These are phyloP conservation scores for Lindbergichthys nudifrons DNA, from an alignment of 2,797 vertebrate species.

Conservation along the genomic window DNA sequence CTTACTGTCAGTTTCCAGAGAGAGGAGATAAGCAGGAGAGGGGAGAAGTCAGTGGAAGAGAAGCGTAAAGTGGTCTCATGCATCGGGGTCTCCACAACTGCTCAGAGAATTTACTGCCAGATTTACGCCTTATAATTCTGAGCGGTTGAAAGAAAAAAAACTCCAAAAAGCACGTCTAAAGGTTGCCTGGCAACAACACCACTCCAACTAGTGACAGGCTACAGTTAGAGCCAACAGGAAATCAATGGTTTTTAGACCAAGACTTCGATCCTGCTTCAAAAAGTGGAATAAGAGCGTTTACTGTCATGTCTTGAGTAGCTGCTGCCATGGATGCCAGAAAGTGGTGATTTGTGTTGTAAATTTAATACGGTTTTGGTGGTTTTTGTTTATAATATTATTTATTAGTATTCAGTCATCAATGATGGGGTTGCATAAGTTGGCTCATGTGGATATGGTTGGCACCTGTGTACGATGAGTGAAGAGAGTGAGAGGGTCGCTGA, in stretches of 20 bases:
- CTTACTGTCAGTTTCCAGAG: conserved; percentile 50
- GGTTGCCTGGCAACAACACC: conserved; percentile 65
- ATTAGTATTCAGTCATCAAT: too few species aligned
- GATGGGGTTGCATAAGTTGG: too few species aligned
- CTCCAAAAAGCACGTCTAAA: conserved; percentile 33
- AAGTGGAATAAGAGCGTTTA: conserved; percentile 1
- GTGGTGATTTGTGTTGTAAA: too few species aligned
- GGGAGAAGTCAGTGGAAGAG: conserved; percentile 60
- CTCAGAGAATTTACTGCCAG: conserved; percentile 53
- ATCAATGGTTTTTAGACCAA: conserved; percentile 42
- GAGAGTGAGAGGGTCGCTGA: too few species aligned
- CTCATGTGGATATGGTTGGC: too few species aligned
- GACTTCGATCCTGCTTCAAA: conserved; percentile 28
- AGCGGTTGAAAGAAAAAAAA: not conserved
- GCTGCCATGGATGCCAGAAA: too few species aligned
- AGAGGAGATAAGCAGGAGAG: conserved; percentile 53
- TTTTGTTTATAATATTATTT: too few species aligned
- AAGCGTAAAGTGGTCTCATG: conserved; percentile 53
- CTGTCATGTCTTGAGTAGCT: too few species aligned
- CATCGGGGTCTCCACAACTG: conserved; percentile 36
- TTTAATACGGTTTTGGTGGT: too few species aligned
- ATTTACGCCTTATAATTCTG: conserved; percentile 31
- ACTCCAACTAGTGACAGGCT: conserved; percentile 32
- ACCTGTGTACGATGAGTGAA: too few species aligned
- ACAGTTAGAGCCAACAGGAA: conserved; percentile 25